Base-by-base conservation (phyloP, 2,888 invertebrate genomes). In the Hydropsyche betteni region DNA sequence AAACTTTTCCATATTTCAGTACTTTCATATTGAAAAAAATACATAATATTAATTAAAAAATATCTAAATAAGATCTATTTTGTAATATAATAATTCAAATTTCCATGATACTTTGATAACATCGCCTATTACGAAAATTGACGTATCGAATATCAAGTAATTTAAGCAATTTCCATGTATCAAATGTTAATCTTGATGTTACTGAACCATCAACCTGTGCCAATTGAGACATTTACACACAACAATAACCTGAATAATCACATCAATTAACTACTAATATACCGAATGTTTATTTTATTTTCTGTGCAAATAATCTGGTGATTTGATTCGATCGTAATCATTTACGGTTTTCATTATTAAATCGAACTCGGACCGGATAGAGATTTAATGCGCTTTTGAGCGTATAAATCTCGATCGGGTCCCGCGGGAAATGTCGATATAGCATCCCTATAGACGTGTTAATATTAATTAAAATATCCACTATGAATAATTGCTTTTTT, bases 281-380 rank as follows among this genome's bases (percentile, higher is more conserved):
- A 24, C 24, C 24, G 24, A 24, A 1, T 24, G 51, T 51, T 51
- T 51, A 12, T 51, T 51, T 51, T 51, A 51, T 51, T 51, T 51
- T 12, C n/a, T 51, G n/a, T 61, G 5, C 24, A 24, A 2, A 61
- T 61, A 24, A 24, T 24, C 24, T 2, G 24, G 24, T 2, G 24
- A 24, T 24, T 24, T 24, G 24, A 24, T 24, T 24, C 24, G 24
- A 24, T 24, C 24, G 24, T 24, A 14, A 61, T 33, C 16, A 33
- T 61, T 61, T 61, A 61, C 61, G 61, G 61, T 24, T 61, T 61
- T 16, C 61, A 33, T 33, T 61, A 24, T 24, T 24, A 24, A 61
- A 61, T 24, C 24, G 24, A 24, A 24, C 24, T 61, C 61, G 61
- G 33, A 61, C 33, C 61, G 12, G 14, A 53, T 53, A 10, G 53